Evolutionary conservation across 1,140 invertebrate species (phyloP).

Genomic region (Drosophila sucinea): DNA sequence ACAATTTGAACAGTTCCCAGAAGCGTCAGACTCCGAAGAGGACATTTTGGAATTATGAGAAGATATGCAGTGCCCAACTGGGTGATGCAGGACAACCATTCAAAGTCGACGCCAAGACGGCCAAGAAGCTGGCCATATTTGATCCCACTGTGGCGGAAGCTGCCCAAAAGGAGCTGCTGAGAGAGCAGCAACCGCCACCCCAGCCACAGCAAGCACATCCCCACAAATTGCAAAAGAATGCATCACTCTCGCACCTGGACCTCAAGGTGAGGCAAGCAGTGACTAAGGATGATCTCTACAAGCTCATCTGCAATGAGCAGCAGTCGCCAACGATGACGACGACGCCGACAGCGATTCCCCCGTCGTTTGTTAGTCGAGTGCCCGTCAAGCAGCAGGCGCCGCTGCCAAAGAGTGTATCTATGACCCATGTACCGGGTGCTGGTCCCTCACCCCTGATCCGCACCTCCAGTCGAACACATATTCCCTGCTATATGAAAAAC

Average conservation of each 20-base stretch:
- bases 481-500: slow-evolving; percentile 82
- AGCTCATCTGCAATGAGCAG: slow-evolving; percentile 80
- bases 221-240: slow-evolving; percentile 77
- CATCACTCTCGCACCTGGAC: slow-evolving; percentile 78
- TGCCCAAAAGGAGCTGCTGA: slow-evolving; percentile 74
- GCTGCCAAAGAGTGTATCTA: slow-evolving; percentile 76
- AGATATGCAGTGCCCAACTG: slow-evolving; percentile 73
- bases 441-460: slow-evolving; percentile 40
- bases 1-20: slow-evolving; percentile 72
- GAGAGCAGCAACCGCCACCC: slow-evolving; percentile 58
- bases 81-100: slow-evolving; percentile 72
- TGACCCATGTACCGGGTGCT: slow-evolving; percentile 69
- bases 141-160: slow-evolving; percentile 75
- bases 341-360: background rate
- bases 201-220: slow-evolving; percentile 34
- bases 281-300: slow-evolving; percentile 82
- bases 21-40: slow-evolving; percentile 78
- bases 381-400: slow-evolving; percentile 62
- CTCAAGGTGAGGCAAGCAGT: slow-evolving; percentile 75
- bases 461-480: slow-evolving; percentile 74
- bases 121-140: slow-evolving; percentile 78
- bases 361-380: slow-evolving; percentile 59
- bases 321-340: slow-evolving; percentile 42
- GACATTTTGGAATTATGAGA: slow-evolving; percentile 82
- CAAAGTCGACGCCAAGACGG: slow-evolving; percentile 78